phyloP scores from a whole-genome alignment of 2,888 invertebrate genomes.

The Pandemis cinnamomeana region DNA sequence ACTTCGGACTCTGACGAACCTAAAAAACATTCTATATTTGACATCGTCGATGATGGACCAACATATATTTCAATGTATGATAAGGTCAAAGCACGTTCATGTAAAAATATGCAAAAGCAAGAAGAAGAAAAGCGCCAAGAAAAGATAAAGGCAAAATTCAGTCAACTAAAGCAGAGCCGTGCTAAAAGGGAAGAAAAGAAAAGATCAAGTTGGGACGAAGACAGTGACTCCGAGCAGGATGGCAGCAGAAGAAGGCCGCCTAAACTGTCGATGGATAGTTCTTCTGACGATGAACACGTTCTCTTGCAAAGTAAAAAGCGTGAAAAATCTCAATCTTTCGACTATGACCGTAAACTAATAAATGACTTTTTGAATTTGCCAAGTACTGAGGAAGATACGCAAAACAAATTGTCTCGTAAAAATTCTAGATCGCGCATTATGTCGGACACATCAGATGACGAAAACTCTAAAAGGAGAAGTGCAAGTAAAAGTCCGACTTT shows the following conservation, averaged over 20 bases:
- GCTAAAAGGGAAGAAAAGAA: conserved; percentile 96
- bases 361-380: conserved; percentile 79
- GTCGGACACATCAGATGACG: conserved; percentile 91
- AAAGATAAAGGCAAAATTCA: conserved; percentile 95
- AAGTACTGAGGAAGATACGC: conserved; percentile 79
- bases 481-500: conserved; percentile 70
- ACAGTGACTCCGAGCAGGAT: conserved; percentile 88
- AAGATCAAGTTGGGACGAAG: conserved; percentile 95
- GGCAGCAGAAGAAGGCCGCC: conserved; percentile 63
- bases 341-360: conserved; percentile 75
- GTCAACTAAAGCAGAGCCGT: conserved; percentile 93
- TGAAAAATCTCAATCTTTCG: conserved; percentile 77
- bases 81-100: conserved; percentile 96
- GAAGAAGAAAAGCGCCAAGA: conserved; percentile 94
- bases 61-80: conserved; percentile 99
- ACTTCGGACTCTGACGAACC: conserved; percentile 91
- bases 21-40: conserved; percentile 96
- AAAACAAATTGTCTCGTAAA: conserved; percentile 86
- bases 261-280: conserved; percentile 80
- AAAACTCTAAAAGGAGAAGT: conserved; percentile 82
- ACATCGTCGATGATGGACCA: conserved; percentile 94
- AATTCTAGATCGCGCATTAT: conserved; percentile 89
- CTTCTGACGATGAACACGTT: conserved; percentile 82
- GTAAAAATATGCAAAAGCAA: conserved; percentile 96
- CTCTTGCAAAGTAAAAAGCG: conserved; percentile 75